phyloP scores from a whole-genome alignment of 2,797 vertebrate genomes.

The Anas georgica region DNA sequence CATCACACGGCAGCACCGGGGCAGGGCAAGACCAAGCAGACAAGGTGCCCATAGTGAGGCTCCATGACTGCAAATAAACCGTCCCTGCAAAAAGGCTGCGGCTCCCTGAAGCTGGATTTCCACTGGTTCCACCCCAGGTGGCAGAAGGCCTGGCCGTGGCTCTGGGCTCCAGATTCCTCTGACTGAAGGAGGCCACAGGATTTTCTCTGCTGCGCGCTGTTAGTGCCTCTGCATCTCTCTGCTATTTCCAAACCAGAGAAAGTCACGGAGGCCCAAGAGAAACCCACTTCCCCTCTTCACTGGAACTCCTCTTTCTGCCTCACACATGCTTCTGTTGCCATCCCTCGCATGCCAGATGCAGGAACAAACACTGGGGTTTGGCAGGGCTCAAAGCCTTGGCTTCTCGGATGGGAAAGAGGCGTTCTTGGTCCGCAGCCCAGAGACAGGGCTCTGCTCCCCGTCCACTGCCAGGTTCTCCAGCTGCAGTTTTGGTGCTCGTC shows the following conservation, averaged over 20 bases:
- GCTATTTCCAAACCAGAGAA: constrained; percentile 49
- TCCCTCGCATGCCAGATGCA: constrained; percentile 17
- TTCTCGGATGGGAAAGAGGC: constrained; percentile 22
- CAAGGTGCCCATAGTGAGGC: neutral
- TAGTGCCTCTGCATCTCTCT: neutral
- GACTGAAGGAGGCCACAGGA: neutral
- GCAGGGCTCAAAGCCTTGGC: constrained; percentile 44
- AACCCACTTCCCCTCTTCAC: constrained; percentile 52
- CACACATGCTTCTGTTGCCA: constrained; percentile 23
- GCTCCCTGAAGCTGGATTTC: neutral
- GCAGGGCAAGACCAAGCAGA: neutral
- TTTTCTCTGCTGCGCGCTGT: neutral
- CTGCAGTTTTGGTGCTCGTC: neutral
- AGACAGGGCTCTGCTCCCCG: constrained; percentile 3
- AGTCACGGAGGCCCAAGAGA: constrained; percentile 44
- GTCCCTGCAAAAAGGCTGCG: neutral
- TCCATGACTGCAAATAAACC: neutral
- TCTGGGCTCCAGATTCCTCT: neutral
- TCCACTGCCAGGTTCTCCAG: constrained; percentile 33
- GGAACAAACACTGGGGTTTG: constrained; percentile 62
- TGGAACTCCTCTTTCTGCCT: constrained; percentile 42
- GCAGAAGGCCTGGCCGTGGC: neutral
- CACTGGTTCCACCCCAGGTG: neutral
- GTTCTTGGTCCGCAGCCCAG: constrained; percentile 29
- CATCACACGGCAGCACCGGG: neutral